A percentile compares a stretch with the other conserved stretches of the same genome.
Conservation (phyloP, 2,797 vertebrate genomes). For the Gallinago nigripennis region DNA sequence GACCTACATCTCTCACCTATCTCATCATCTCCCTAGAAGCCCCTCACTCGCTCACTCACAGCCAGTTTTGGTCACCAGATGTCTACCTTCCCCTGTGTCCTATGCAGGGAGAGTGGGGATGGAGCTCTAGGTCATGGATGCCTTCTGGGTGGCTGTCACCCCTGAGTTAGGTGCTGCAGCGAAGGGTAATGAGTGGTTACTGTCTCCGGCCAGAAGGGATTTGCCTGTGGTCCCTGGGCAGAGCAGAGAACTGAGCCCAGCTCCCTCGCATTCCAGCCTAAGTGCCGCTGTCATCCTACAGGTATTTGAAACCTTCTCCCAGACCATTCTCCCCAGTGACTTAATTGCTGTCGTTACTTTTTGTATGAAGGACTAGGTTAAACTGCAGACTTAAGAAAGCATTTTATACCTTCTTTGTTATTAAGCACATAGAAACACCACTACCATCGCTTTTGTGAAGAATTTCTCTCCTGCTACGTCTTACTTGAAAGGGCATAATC, state of each 20-base stretch:
- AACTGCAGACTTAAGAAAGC: neutral
- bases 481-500: neutral
- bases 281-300: neutral
- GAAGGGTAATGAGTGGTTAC: neutral
- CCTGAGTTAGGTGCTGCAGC: neutral
- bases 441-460: neutral
- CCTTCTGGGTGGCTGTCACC: neutral
- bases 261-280: neutral
- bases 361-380: neutral
- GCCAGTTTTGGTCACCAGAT: neutral
- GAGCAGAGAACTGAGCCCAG: neutral
- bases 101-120: neutral
- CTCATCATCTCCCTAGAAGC: neutral
- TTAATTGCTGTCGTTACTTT: neutral
- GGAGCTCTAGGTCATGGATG: neutral
- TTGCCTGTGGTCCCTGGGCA: neutral
- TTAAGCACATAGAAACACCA: neutral
- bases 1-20: neutral
- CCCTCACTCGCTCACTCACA: accelerated
- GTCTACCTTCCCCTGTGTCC: neutral
- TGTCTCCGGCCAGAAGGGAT: neutral
- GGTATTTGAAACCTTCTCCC: neutral
- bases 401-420: neutral
- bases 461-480: neutral
- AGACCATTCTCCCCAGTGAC: neutral